Evolutionary conservation across 2,888 invertebrate genomes (phyloP).

Genomic region (Steinernema hermaphroditum): DNA sequence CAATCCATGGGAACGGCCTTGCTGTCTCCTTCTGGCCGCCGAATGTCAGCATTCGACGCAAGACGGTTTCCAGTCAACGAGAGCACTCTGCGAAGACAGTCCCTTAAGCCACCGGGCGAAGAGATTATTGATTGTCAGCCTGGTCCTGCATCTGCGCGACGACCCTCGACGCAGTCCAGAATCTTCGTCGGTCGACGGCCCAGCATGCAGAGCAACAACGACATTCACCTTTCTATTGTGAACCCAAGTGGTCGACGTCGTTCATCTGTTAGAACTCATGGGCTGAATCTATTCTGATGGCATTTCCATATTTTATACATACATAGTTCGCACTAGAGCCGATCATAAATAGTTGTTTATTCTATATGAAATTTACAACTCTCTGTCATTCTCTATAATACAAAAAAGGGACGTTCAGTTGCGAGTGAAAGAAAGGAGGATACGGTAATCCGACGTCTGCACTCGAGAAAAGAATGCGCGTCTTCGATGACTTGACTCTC

Average conservation of each 20-base stretch:
- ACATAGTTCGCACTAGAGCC: too few species aligned
- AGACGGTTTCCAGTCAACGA: neutral
- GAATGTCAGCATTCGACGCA: neutral
- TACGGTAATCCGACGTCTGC: conserved; percentile 4
- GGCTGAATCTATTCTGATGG: neutral
- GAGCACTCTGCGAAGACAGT: neutral
- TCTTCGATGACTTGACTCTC: conserved; percentile 1
- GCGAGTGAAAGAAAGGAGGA: conserved; percentile 3
- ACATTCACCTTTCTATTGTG: conserved; percentile 10
- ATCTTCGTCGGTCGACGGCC: neutral
- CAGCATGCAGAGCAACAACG: conserved; percentile 24
- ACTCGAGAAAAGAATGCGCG: neutral
- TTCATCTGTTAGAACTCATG: neutral
- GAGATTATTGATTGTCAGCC: conserved; percentile 12
- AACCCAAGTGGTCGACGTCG: neutral
- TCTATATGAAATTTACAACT: conserved; percentile 27
- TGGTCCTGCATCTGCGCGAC: neutral
- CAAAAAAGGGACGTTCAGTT: neutral
- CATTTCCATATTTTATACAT: too few species aligned
- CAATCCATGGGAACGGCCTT: neutral
- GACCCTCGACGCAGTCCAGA: conserved; percentile 8
- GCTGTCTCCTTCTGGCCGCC: conserved; percentile 7
- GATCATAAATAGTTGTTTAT: neutral
- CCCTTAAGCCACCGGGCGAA: neutral
- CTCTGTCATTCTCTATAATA: neutral